Evolutionary conservation across 2,113 vertebrate genomes (phyloP), one percentile per base, ranked within the genome.

Genomic region (Atherinomorus stipes): DNA sequence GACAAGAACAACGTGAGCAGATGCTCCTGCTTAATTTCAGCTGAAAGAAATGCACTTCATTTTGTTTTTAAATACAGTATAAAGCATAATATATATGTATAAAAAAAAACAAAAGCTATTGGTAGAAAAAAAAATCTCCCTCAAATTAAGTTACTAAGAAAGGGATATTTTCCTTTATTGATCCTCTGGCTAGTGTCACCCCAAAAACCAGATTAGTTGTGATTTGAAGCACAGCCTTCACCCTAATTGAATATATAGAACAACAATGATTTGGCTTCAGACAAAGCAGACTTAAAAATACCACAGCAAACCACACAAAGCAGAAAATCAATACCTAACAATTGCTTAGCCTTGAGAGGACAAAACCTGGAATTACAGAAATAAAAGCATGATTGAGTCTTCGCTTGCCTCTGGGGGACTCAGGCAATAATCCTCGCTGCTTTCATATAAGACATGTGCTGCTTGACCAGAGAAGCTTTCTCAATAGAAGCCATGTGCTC

Each of bases 311-410:
- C 61, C 76, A 70, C 49, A 76, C 58, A 67, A 71, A 76, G 64
- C 71, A 89, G 42, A 64, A 87, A 87, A 90, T 88, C 83, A 76
- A 84, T 88, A 80, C 7, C 37, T 13, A 38, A 54, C 51, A 73
- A 81, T 57, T 76, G 64, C 47, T 49, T 40, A 26, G 71, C 52
- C 52, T 76, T 74, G 82, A 91, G 83, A 80, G 71, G 67, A 81
- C 77, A 31, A 66, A 86, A 85, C 54, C 56, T 73, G 26, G 56
- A 92, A 81, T 76, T 76, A 81, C 57, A 76, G 25, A 76, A 82
- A 74, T 76, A 50, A 68, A 82, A 80, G 69, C 71, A 45, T 78
- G 77, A 88, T 86, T 85, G 81, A 89, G 85, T 85, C 40, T 67
- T 71, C 19, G 7, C 62, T 81, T 56, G n/a, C 58, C 44, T 42